Percentiles rank a stretch among this genome's conserved stretches.
Conservation (phyloP, 2,797 vertebrate species). For the Acipenser transmontanus region DNA sequence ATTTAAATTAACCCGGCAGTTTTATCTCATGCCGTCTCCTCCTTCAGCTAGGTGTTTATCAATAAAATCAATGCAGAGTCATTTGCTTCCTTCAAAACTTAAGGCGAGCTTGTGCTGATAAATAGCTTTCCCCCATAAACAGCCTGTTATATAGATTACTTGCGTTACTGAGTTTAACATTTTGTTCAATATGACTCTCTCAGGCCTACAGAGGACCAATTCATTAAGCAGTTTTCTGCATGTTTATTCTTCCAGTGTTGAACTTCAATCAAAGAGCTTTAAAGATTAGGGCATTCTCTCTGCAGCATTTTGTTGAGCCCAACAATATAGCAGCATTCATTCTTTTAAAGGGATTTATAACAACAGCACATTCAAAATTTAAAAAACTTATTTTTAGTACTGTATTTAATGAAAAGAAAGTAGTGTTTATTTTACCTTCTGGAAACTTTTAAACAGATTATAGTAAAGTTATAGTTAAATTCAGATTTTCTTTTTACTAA, state of each 20-base stretch:
- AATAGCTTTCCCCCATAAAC: conserved; percentile 16
- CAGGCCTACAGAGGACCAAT: conserved; percentile 1
- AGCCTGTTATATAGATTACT: conserved; percentile 10
- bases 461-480: too few relatives aligned
- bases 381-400: background rate
- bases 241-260: background rate
- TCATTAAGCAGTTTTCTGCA: background rate
- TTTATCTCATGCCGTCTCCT: too few relatives aligned
- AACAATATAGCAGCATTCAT: background rate
- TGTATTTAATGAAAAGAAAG: background rate
- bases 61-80: conserved; percentile 11
- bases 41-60: background rate
- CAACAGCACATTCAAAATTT: too few relatives aligned
- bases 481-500: too few relatives aligned
- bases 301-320: background rate
- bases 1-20: too few relatives aligned
- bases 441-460: too few relatives aligned
- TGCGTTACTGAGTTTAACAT: conserved; percentile 5
- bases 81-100: conserved; percentile 2
- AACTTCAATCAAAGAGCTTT: background rate
- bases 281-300: background rate
- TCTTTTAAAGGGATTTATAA: background rate
- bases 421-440: too few relatives aligned
- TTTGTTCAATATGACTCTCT: conserved; percentile 4
- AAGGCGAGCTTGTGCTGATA: conserved; percentile 10